These are phyloP conservation scores for Montipora sp. DNA, from an alignment of 64 coral and sea anemone genomes.

Conservation along the genomic window DNA sequence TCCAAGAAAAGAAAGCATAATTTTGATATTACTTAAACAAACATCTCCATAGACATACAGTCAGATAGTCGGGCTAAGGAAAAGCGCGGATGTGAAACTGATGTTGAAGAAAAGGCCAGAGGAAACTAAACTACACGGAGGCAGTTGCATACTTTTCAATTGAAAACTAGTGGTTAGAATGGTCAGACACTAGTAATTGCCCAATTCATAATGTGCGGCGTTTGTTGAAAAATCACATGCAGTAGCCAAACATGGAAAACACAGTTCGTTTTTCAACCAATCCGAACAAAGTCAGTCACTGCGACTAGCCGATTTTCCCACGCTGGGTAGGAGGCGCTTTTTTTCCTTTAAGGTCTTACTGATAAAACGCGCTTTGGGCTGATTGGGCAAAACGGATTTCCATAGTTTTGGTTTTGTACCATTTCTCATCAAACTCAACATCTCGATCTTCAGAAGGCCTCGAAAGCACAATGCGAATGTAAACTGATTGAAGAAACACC, in stretches of 20 bases:
- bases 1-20: not conserved
- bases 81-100: not conserved
- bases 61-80: not conserved
- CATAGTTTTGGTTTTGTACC: not conserved
- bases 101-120: not conserved
- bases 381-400: not conserved
- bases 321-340: too few relatives aligned
- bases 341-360: too few relatives aligned
- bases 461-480: not conserved
- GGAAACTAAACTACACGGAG: not conserved
- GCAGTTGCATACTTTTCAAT: not conserved
- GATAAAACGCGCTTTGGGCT: not conserved
- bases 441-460: not conserved
- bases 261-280: not conserved
- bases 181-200: not conserved
- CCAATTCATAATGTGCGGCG: not conserved
- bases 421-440: not conserved
- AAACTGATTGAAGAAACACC: not conserved
- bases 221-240: not conserved
- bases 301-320: not conserved
- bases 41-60: constrained; percentile 1
- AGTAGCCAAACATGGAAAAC: not conserved
- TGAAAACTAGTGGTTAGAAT: not conserved
- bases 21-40: not conserved
- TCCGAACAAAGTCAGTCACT: not conserved